A percentile compares a stretch with the other conserved stretches of the same genome.
Evolutionary conservation across 2,113 vertebrate genomes (phyloP).

Genomic region (Neotoma lepida): DNA sequence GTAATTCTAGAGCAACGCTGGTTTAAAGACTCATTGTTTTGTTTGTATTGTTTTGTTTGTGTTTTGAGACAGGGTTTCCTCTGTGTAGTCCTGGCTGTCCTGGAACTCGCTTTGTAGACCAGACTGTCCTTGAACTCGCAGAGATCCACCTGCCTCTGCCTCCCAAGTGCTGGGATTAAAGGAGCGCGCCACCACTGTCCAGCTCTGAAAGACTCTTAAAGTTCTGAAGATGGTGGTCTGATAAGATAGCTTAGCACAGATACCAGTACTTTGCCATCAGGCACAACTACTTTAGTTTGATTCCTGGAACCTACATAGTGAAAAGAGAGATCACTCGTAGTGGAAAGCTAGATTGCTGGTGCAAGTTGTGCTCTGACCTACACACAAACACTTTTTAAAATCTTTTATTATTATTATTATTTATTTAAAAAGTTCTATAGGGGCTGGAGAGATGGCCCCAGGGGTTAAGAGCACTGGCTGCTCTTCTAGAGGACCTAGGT

Average conservation of each 20-base stretch:
- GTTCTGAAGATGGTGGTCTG: not conserved
- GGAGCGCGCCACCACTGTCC: no score
- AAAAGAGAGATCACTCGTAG: not conserved
- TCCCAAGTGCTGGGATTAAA: no score
- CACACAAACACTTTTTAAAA: no score
- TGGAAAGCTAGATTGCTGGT: not conserved
- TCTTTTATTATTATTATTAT: not conserved
- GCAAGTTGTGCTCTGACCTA: not conserved
- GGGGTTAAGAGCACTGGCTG: no score
- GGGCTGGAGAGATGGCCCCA: not conserved
- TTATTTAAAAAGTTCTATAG: not conserved
- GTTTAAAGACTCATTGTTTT: not conserved
- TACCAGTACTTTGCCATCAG: not conserved
- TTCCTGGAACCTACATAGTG: not conserved
- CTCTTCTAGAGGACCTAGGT: not conserved
- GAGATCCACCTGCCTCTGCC: no score
- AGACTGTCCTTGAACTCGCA: no score
- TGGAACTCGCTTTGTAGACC: no score
- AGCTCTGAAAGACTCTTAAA: not conserved
- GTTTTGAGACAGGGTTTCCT: no score
- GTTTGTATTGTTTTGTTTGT: no score
- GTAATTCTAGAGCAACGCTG: not conserved
- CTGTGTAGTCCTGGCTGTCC: no score
- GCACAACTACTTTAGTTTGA: not conserved
- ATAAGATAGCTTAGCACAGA: not conserved